A percentile compares a stretch with the other conserved stretches of the same genome.
Evolutionary conservation across 1,140 invertebrate genomes (phyloP).

Genomic region (Chironomus tepperi): DNA sequence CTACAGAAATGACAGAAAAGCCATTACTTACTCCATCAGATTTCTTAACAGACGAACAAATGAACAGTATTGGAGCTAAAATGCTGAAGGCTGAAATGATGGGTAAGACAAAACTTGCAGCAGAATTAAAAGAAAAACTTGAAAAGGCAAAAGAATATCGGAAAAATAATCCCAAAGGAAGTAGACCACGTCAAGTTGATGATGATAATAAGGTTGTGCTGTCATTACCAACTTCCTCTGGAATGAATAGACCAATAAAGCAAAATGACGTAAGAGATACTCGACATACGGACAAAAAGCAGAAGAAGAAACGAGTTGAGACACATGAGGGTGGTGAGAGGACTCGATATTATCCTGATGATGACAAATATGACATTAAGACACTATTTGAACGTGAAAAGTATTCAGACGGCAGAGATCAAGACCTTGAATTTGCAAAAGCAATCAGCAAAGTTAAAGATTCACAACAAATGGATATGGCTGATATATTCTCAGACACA

Average conservation of each 20-base stretch:
- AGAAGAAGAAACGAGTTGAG: conserved; percentile 51
- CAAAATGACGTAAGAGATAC: conserved; percentile 33
- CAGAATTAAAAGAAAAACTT: conserved; percentile 64
- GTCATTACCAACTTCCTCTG: conserved; percentile 58
- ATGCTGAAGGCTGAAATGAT: conserved; percentile 85
- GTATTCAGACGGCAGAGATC: conserved; percentile 66
- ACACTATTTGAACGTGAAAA: conserved; percentile 84
- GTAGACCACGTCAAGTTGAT: conserved; percentile 27
- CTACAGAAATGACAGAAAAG: conserved; percentile 26
- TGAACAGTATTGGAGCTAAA: conserved; percentile 81
- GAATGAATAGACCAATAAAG: conserved; percentile 49
- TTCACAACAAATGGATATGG: conserved; percentile 64
- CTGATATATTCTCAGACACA: conserved; percentile 71
- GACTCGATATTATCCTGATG: conserved; percentile 79
- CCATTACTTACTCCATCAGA: conserved; percentile 27
- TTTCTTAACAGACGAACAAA: conserved; percentile 62
- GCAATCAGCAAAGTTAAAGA: conserved; percentile 56
- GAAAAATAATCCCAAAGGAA: conserved; percentile 41
- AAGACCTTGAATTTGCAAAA: conserved; percentile 71
- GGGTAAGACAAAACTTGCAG: conserved; percentile 61
- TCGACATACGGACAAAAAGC: conserved; percentile 39
- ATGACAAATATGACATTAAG: conserved; percentile 78
- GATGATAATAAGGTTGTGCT: conserved; percentile 57
- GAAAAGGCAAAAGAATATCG: conserved; percentile 54
- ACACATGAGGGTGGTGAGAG: conserved; percentile 69